Evolutionary conservation across 1,140 invertebrate species (phyloP), one percentile per base, ranked within the genome.

Genomic region (Nasonia giraulti): DNA sequence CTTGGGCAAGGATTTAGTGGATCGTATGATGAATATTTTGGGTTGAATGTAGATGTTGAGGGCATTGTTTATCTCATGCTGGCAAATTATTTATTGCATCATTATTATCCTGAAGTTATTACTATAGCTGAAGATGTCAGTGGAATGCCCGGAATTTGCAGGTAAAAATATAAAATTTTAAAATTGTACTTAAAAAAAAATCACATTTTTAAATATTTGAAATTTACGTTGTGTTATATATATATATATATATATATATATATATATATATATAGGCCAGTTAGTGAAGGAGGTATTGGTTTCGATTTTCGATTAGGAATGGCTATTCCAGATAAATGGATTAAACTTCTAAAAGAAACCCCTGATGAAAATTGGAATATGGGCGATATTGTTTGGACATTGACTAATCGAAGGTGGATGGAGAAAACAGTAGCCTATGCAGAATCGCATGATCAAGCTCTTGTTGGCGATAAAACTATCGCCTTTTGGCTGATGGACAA

Each of bases 401-500:
- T 99, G n/a, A 97, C 96, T 20, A 99, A 99, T 93, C 94, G 99
- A 17, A 95, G 99, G 50, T 99, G 98, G 96, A 96, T 96, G 94
- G 99, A 99, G 92, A 97, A 97, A 85, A 97, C 98, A 10, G 97
- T 99, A 8, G 97, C 99, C 0, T 99, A 99, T 92, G 96, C 96
- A 20, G 99, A 99, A 93, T 99, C 98, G 40, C 99, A 99, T 89
- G 99, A 99, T 92, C 93, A 96, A 94, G 99, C 99, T 23, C 93
- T 99, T 14, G 99, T 99, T 1, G 98, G 98, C 2, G 99, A 99
- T 92, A 99, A 99, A 92, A 99, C 99, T 0, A 96, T 99, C 62
- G 98, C 99, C 2, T 99, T 99, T 93, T 99, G 99, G 99, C 93
- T 99, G 75, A 99, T 99, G 99, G 99, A 99, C 92, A 99, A 99